Evolutionary conservation across 2,797 vertebrate genomes (phyloP), one percentile per base, ranked within the genome.

Genomic region (Mergus octosetaceus): DNA sequence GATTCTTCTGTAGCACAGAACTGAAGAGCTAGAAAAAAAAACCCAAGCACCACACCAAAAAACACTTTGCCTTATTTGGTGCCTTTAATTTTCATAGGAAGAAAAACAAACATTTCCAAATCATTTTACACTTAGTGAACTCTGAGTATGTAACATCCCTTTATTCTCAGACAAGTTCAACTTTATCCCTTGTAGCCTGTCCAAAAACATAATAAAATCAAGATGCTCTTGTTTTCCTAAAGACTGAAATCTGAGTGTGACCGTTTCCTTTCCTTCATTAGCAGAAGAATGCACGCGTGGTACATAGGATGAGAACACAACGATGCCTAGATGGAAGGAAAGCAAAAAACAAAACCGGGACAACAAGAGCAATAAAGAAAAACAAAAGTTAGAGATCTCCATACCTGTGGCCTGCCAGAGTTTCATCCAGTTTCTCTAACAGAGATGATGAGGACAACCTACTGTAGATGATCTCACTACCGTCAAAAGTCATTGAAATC

Each of bases 181-280:
- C 57, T 85, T 83, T 80, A 91, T 49, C 49, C 36, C 66, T 41
- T 57, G 41, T 11, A 94, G 62, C 17, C 20, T 56, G 34, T 56
- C 45, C 11, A 93, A 95, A 95, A 85, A 68, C 17, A 11, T 60
- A 95, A 94, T 19, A 82, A 87, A 94, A 92, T 68, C 64, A 90
- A 95, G 83, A 79, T 45, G n/a, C 5, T 85, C 22, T 71, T 80
- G 4, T 27, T 73, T 77, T 53, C 56, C 72, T 36, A 39, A 90
- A 73, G 77, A 81, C 11, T 10, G 4, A 66, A 88, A 89, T 85
- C 34, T 81, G 51, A 88, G 34, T 2, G 2, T 9, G n/a, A 82
- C 34, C 3, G 24, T 83, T 83, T 89, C 19, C 47, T 71, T 83
- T 64, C 45, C 72, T 88, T 84, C 61, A 54, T 54, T 53, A 85